A percentile compares a stretch with the other conserved stretches of the same genome.
Conservation (phyloP, 2,888 invertebrate genomes). For the Cerastis leucographa region DNA sequence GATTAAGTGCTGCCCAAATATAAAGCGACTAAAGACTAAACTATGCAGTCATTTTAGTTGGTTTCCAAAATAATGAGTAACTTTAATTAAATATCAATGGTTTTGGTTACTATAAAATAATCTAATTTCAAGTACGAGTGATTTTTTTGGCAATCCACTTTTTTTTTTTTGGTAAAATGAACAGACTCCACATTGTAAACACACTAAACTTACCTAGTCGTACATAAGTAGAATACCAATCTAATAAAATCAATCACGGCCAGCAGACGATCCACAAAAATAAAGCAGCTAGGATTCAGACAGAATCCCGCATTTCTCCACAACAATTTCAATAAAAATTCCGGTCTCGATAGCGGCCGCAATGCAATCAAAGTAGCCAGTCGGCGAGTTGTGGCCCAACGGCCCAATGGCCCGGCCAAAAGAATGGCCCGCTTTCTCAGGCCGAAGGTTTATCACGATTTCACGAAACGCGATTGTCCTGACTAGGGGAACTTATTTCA, state of each 20-base stretch:
- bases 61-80: too few relatives aligned
- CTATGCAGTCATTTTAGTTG: not conserved
- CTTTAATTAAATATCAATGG: not conserved
- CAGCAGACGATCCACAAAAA: conserved; percentile 28
- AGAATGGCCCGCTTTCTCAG: conserved; percentile 56
- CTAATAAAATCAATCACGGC: conserved; percentile 36
- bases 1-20: not conserved
- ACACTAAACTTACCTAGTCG: not conserved
- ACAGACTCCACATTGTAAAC: not conserved
- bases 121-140: too few relatives aligned
- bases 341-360: conserved; percentile 51
- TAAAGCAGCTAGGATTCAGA: conserved; percentile 22
- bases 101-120: not conserved
- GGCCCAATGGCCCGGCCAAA: conserved; percentile 46
- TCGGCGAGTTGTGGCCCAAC: conserved; percentile 50
- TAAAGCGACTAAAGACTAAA: not conserved
- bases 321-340: conserved; percentile 63
- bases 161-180: too few relatives aligned
- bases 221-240: conserved; percentile 18
- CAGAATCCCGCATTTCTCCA: conserved; percentile 46
- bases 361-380: conserved; percentile 67
- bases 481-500: conserved; percentile 52
- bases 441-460: conserved; percentile 63
- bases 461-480: conserved; percentile 59
- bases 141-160: too few relatives aligned